phyloP scores from a whole-genome alignment of 2,113 vertebrate species.

The Spilogale gracilis region DNA sequence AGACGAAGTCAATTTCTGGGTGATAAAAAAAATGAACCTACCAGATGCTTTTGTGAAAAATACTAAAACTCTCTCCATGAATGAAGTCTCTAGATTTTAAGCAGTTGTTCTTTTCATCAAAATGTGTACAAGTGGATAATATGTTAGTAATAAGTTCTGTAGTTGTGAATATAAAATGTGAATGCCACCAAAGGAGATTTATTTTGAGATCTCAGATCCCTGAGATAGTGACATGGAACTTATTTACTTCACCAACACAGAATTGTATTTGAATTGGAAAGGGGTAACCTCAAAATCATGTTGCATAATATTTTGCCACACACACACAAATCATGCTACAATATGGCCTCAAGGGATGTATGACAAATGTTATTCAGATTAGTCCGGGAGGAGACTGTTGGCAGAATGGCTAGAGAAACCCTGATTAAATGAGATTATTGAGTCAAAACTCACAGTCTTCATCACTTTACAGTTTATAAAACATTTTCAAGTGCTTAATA shows the following conservation, averaged over 20 bases:
- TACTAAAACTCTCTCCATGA: neutral
- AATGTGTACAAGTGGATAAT: neutral
- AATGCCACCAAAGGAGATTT: constrained; percentile 20
- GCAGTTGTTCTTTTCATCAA: constrained; percentile 53
- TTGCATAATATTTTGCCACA: constrained; percentile 14
- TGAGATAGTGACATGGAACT: neutral
- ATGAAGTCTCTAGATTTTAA: constrained; percentile 59
- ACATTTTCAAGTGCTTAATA: constrained; percentile 52
- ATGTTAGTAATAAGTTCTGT: neutral
- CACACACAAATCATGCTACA: neutral
- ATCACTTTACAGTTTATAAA: constrained; percentile 30
- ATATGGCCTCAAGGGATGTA: constrained; percentile 14
- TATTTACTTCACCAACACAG: constrained; percentile 39
- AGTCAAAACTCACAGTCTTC: constrained; percentile 33
- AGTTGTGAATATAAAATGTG: neutral
- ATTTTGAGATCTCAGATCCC: constrained; percentile 40
- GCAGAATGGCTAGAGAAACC: neutral
- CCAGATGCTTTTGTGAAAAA: neutral
- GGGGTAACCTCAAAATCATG: constrained; percentile 50
- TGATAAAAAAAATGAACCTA: constrained; percentile 11
- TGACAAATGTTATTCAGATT: constrained; percentile 37
- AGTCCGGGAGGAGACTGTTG: neutral
- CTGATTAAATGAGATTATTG: constrained; percentile 36
- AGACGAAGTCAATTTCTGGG: neutral
- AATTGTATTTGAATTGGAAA: constrained; percentile 53